Percentiles rank a stretch among this genome's conserved stretches.
These are phyloP conservation scores for Thunnus albacares DNA, from an alignment of 2,797 vertebrate species.

Conservation along the genomic window DNA sequence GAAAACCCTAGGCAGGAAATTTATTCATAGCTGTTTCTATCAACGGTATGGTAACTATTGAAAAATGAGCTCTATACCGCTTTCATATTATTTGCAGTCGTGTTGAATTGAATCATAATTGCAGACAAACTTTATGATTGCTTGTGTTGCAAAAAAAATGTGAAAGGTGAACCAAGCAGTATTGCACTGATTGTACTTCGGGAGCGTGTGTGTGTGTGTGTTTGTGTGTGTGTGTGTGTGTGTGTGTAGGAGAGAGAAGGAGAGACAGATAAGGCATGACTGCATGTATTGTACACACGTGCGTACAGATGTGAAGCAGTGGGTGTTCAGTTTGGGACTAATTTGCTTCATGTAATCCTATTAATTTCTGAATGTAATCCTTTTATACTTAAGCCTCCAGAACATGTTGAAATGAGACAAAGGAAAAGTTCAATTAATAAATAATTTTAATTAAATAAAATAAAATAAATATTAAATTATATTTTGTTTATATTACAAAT, in stretches of 20 bases:
- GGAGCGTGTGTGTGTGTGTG: constrained; percentile 2
- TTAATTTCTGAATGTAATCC: constrained; percentile 78
- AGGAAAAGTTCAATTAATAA: constrained; percentile 43
- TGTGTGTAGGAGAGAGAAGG: background rate
- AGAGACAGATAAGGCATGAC: background rate
- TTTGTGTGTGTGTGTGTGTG: constrained; percentile 11
- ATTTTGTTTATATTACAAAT: background rate
- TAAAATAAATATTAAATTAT: constrained; percentile 1
- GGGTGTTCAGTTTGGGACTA: constrained; percentile 65
- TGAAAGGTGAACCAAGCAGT: background rate
- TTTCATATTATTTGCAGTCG: constrained; percentile 23
- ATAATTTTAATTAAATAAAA: constrained; percentile 31
- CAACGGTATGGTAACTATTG: background rate
- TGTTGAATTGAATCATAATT: constrained; percentile 33
- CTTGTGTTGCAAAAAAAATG: constrained; percentile 16
- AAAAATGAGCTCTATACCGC: constrained; percentile 34
- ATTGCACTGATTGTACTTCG: constrained; percentile 20
- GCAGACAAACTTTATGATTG: constrained; percentile 17
- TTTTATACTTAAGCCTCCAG: constrained; percentile 67
- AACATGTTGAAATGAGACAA: constrained; percentile 61
- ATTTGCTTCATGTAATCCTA: constrained; percentile 79
- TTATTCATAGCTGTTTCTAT: constrained; percentile 31
- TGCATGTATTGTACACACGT: constrained; percentile 13
- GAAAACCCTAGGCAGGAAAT: constrained; percentile 28
- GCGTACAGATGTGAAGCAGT: constrained; percentile 52